Evolutionary conservation across 1,140 invertebrate genomes (phyloP).

Genomic region (Charaxes varanes): DNA sequence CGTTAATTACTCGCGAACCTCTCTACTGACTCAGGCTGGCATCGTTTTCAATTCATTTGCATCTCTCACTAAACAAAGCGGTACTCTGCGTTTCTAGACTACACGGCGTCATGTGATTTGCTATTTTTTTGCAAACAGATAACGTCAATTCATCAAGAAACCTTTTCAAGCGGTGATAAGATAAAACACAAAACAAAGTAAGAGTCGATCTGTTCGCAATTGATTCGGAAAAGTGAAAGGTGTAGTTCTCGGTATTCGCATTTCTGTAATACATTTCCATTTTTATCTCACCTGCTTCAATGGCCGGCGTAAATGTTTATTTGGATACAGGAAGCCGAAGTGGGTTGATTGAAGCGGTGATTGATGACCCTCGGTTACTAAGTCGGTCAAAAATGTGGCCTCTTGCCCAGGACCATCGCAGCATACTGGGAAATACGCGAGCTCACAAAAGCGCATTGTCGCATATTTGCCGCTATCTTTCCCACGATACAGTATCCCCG

Average conservation of each 20-base stretch:
- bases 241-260: neutral
- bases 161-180: neutral
- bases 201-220: neutral
- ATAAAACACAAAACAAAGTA: neutral
- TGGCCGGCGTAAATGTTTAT: neutral
- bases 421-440: slow-evolving; percentile 28
- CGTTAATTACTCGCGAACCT: slow-evolving; percentile 48
- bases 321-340: slow-evolving; percentile 17
- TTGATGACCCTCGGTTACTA: slow-evolving; percentile 18
- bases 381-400: slow-evolving; percentile 16
- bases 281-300: slow-evolving; percentile 2
- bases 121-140: neutral
- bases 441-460: slow-evolving; percentile 52
- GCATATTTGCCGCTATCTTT: slow-evolving; percentile 46
- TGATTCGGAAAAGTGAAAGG: slow-evolving; percentile 4
- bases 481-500: slow-evolving; percentile 37
- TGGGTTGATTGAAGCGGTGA: slow-evolving; percentile 16
- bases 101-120: slow-evolving; percentile 6
- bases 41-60: slow-evolving; percentile 35
- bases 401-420: slow-evolving; percentile 18
- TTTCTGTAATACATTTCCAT: slow-evolving; percentile 4
- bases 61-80: slow-evolving; percentile 24
- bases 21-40: slow-evolving; percentile 37
- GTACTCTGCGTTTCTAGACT: slow-evolving; percentile 13
- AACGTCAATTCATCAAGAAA: neutral